A percentile compares a stretch with the other conserved stretches of the same genome.
Conservation (phyloP, 2,888 invertebrate genomes). For the Phengaris arion region DNA sequence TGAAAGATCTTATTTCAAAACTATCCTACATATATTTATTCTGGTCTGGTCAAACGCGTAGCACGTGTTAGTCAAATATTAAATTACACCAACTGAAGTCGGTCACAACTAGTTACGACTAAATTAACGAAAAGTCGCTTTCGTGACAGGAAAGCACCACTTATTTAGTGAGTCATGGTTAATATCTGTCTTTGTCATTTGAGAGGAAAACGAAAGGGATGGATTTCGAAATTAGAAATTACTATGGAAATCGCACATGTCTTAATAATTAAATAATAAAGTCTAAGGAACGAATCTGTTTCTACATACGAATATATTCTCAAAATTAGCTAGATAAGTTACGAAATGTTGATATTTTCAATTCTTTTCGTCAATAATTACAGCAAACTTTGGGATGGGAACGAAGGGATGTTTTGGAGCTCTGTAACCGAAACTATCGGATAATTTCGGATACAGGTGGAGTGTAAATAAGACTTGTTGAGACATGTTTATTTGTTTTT, state of each 20-base stretch:
- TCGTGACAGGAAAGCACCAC: slow-evolving; percentile 22
- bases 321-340: too few species aligned
- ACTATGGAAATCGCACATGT: slow-evolving; percentile 4
- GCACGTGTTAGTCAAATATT: slow-evolving; percentile 21
- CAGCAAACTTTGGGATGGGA: too few species aligned
- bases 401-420: too few species aligned
- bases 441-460: too few species aligned
- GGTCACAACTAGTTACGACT: slow-evolving; percentile 14
- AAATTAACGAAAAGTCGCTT: slow-evolving; percentile 23
- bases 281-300: background rate
- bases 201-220: slow-evolving; percentile 43
- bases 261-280: slow-evolving; percentile 2
- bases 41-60: background rate
- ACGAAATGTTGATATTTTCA: too few species aligned
- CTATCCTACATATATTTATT: background rate
- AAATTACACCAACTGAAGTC: slow-evolving; percentile 13
- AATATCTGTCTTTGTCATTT: slow-evolving; percentile 47
- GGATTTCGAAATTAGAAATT: slow-evolving; percentile 29
- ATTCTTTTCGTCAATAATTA: too few species aligned
- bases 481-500: too few species aligned
- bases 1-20: background rate
- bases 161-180: slow-evolving; percentile 45
- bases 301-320: too few species aligned
- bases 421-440: too few species aligned
- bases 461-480: too few species aligned